Base-by-base conservation (phyloP, 1,140 invertebrate genomes). In the Bombus waltoni region DNA sequence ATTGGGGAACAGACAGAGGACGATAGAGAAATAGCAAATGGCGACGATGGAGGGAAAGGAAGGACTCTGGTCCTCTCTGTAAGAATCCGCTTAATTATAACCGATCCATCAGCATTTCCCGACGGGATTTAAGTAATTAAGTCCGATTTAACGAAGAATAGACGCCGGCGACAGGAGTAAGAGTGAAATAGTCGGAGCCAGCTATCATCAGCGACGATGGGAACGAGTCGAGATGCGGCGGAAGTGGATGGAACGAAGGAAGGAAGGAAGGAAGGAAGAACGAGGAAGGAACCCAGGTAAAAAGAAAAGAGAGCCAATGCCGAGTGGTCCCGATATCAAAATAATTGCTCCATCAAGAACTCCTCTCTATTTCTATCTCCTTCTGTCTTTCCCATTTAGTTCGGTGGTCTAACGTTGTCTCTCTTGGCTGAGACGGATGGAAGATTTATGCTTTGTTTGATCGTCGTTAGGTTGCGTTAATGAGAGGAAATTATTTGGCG, bases 111-210 rank as follows among this genome's bases (percentile, higher is more conserved):
- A 88, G 91, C 88, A 88, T 91, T 92, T 91, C 88, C 91, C 91
- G 88, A 40, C 85, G 91, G 91, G 91, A 89, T 90, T 92, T 89
- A 91, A 92, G 90, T 92, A 92, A 92, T 92, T 92, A 92, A 92
- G 91, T 92, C 91, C 88, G 91, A 92, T 92, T 92, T 92, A 91
- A 90, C 89, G 89, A 92, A 92, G 91, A 92, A 92, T 92, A 88
- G 91, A 83, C 86, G 91, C 83, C 85, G 83, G 79, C 87, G 90
- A 89, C 88, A 88, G 86, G 77, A 88, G 88, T 90, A 90, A 90
- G 89, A 90, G 86, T 62, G 89, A 83, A 88, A 90, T 90, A 87
- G 81, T 81, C 76, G 44, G 86, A 87, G 79, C 89, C 89, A 83
- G 89, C 73, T 85, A 86, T 88, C 76, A 81, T 87, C 88, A 86